phyloP scores from a whole-genome alignment of 2,113 vertebrate genomes.

The Muntiacus reevesi region DNA sequence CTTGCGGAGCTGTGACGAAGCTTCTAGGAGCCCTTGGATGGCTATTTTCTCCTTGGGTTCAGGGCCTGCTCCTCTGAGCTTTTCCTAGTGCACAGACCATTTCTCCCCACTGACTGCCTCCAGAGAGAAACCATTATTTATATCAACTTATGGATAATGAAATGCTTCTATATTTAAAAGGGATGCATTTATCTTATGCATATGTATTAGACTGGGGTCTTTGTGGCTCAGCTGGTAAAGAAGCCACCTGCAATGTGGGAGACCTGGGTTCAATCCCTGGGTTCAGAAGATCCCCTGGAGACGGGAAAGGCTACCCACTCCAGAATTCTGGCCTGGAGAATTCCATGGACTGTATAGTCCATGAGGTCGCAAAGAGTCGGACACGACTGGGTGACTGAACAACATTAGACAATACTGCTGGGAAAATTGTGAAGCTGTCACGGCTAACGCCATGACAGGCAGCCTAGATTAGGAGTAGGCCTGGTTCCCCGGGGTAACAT shows the following conservation, averaged over 20 bases:
- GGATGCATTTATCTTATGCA: background rate
- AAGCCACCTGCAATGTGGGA: too few species aligned
- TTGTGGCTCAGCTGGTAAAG: too few species aligned
- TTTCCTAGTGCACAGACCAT: background rate
- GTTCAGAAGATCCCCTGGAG: background rate
- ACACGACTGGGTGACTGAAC: rapidly evolving
- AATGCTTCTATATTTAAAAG: background rate
- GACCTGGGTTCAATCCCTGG: background rate
- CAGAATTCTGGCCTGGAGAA: background rate
- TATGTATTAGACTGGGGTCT: background rate
- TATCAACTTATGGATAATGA: background rate
- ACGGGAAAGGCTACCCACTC: background rate
- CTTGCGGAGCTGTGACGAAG: too few species aligned
- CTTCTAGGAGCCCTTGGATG: background rate
- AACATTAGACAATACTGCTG: background rate
- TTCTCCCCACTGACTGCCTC: background rate
- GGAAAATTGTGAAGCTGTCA: too few species aligned
- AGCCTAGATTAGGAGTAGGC: too few species aligned
- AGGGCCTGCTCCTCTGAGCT: too few species aligned
- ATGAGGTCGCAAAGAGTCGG: rapidly evolving
- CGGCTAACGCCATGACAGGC: too few species aligned
- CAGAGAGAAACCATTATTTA: background rate
- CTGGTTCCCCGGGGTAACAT: too few species aligned
- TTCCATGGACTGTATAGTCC: background rate
- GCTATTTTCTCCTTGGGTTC: background rate